A percentile compares a stretch with the other conserved stretches of the same genome.
These are phyloP conservation scores for Cyprinodon tularosa DNA, from an alignment of 2,113 vertebrate genomes.

Conservation along the genomic window DNA sequence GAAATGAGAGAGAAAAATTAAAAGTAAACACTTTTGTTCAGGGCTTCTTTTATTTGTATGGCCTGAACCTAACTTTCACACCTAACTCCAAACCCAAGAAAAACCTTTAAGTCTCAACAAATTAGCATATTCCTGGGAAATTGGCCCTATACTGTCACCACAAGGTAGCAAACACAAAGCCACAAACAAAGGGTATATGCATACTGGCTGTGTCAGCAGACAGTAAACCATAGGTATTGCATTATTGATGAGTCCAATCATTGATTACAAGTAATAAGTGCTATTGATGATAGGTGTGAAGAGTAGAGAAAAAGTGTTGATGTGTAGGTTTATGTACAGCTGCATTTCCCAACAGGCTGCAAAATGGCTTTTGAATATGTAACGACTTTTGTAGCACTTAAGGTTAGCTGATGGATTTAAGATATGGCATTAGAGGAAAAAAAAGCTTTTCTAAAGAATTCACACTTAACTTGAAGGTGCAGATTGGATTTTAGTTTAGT, in stretches of 20 bases:
- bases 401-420: conserved; percentile 12
- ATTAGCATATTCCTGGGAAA: too few relatives aligned
- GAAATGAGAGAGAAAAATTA: conserved; percentile 8
- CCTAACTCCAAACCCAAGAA: too few relatives aligned
- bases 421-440: neutral
- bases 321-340: conserved; percentile 38
- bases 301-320: conserved; percentile 53
- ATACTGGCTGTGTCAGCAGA: conserved; percentile 60
- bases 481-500: neutral
- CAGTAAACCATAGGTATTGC: conserved; percentile 58
- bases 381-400: conserved; percentile 32
- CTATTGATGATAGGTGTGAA: conserved; percentile 69
- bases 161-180: neutral
- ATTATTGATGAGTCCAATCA: conserved; percentile 67
- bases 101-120: too few relatives aligned
- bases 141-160: too few relatives aligned
- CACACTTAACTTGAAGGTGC: neutral
- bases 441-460: neutral
- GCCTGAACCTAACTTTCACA: too few relatives aligned
- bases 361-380: conserved; percentile 39
- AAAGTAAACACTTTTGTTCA: neutral
- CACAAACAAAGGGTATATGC: neutral
- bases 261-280: conserved; percentile 73
- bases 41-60: too few relatives aligned
- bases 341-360: conserved; percentile 35